Conservation (phyloP, 2,797 vertebrate species). For the Bradypus variegatus region DNA sequence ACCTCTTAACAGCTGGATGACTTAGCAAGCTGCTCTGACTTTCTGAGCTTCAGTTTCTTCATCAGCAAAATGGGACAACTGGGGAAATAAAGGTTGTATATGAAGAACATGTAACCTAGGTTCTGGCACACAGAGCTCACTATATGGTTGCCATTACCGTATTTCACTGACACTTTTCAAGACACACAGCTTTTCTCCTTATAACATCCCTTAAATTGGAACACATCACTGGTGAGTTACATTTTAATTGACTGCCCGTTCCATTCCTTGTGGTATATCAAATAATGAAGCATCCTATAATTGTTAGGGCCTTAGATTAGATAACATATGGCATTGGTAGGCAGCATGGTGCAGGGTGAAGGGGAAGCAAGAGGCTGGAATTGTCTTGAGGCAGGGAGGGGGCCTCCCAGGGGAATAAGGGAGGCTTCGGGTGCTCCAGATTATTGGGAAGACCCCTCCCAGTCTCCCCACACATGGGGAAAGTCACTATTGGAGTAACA, state of each 20-base stretch:
- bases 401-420: neutral
- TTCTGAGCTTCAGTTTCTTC: neutral
- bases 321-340: neutral
- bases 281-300: neutral
- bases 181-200: neutral
- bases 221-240: neutral
- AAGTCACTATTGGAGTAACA: neutral
- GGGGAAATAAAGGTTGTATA: neutral
- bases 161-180: neutral
- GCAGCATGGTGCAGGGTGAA: neutral
- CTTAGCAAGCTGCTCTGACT: neutral
- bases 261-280: neutral
- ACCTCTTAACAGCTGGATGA: neutral
- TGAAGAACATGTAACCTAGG: neutral
- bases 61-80: neutral
- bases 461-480: neutral
- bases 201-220: neutral
- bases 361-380: neutral
- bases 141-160: accelerated
- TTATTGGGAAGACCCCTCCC: neutral
- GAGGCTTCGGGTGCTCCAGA: neutral
- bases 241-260: neutral
- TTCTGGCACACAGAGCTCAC: neutral
- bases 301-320: neutral
- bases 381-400: neutral